Evolutionary conservation across 92 coral and sea anemone genomes (phyloP), one percentile per base, ranked within the genome.

Genomic region (Ricordea florida): DNA sequence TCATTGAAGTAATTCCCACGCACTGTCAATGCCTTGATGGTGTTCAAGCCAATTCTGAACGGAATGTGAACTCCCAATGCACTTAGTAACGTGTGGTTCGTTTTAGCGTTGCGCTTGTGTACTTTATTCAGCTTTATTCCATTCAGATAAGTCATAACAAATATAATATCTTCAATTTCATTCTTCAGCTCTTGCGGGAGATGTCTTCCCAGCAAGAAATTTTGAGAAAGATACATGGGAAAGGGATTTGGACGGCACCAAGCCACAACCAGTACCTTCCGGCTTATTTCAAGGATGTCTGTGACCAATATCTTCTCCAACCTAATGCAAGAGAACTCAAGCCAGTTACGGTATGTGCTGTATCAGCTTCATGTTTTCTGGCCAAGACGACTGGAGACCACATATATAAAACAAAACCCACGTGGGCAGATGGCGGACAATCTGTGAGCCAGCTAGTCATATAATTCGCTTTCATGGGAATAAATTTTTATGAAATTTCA

Each of bases 201-300:
- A 80, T 80, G 86, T 80, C 86, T 13, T 38, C 81, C 0, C 86
- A 80, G 44, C 29, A n/a, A 5, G 81, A 73, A 7, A 80, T 80
- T 6, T 17, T 80, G 8, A 36, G 30, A 2, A 69, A 42, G 13
- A 51, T 80, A 22, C 51, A 51, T 9, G 75, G 82, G 0, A 80
- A 58, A 42, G 74, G 74, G 62, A 33, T 72, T 10, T 80, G 81
- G 80, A 80, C 86, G 11, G 82, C 81, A 0, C 86, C 86, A 15
- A 80, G 86, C 74, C 72, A 72, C 57, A 74, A 71, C 5, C 81
- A 73, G 28, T 80, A 80, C 59, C 57, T 80, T 15, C 86, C 86
- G 28, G 40, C 48, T 15, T 80, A 57, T 45, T 80, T 80, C 32
- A 80, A 80, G 47, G 28, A 24, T 0, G 57, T 72, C 1, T 80